Base-by-base conservation (phyloP, 2,797 vertebrate genomes). In the Aplochiton taeniatus region DNA sequence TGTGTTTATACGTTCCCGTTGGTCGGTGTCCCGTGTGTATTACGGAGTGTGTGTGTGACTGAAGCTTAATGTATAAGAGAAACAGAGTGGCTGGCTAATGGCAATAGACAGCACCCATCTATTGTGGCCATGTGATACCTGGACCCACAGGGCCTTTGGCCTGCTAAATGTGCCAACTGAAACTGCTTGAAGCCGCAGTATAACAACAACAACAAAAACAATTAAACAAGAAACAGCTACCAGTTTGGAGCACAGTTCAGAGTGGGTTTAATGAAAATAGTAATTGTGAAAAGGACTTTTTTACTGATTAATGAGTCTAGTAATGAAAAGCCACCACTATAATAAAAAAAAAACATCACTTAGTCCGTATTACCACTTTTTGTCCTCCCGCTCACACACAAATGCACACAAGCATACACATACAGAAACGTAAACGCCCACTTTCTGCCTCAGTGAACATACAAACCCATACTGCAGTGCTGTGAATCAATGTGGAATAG, bases 11-110 rank as follows among this genome's bases (percentile, higher is more conserved):
- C 45, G n/a, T 42, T 41, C 17, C 17, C 8, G 66, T 44, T 65
- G 73, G 58, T 72, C 31, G 42, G 31, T 73, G 70, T 67, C 46
- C 13, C 45, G 31, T 73, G 61, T 68, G 49, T 70, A 45, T 69
- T 70, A n/a, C 56, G 44, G 61, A 16, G 16, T 47, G 65, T 78
- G 73, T 71, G 66, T 73, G 77, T 63, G 53, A 79, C 83, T 81
- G 75, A 57, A 71, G 58, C 61, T 74, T 76, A 88, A 87, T 86
- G 82, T 81, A 83, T 77, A 65, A 76, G 75, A 78, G 82, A 89
- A 90, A 90, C 80, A 72, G 83, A 91, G 82, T 77, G 81, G 83
- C 83, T 75, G 48, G 69, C 85, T 91, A 91, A 93, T 88, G 83
- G 79, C 68, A 79, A 85, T 78, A 89, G 92, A 90, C 89, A 89